Conservation (phyloP, 2,113 vertebrate species). For the Leuciscus idus region DNA sequence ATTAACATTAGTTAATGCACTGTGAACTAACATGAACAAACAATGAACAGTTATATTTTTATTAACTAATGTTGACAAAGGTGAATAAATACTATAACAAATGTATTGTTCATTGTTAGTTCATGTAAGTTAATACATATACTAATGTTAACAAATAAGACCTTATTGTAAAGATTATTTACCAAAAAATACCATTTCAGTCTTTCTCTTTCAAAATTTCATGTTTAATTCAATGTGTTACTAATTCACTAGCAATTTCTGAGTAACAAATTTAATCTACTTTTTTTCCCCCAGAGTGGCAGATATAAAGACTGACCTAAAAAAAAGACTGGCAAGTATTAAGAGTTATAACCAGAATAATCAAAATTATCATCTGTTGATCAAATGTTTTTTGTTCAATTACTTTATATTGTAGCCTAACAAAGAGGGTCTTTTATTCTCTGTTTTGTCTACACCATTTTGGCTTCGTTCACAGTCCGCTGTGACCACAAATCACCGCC, state of each 20-base stretch:
- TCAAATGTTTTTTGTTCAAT: background rate
- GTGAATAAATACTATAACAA: no score
- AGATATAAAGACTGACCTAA: background rate
- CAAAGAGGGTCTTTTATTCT: background rate
- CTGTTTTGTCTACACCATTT: slow-evolving; percentile 16
- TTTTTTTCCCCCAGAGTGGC: background rate
- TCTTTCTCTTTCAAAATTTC: no score
- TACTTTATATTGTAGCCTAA: background rate
- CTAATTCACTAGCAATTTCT: background rate
- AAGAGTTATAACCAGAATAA: background rate
- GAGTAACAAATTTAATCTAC: background rate
- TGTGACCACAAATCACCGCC: slow-evolving; percentile 41
- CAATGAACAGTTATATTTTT: no score
- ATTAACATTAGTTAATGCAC: no score
- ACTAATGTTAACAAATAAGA: no score
- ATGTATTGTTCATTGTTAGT: no score
- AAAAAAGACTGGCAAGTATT: background rate
- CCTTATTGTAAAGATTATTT: no score
- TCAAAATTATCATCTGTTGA: background rate
- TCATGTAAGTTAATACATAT: no score
- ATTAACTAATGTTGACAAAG: no score
- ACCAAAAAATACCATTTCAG: no score
- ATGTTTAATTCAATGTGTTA: no score
- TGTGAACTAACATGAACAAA: no score
- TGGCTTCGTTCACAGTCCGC: slow-evolving; percentile 10